Percentiles rank a stretch among this genome's conserved stretches.
Conservation (phyloP, 2,888 invertebrate genomes). For the Oligia latruncula region DNA sequence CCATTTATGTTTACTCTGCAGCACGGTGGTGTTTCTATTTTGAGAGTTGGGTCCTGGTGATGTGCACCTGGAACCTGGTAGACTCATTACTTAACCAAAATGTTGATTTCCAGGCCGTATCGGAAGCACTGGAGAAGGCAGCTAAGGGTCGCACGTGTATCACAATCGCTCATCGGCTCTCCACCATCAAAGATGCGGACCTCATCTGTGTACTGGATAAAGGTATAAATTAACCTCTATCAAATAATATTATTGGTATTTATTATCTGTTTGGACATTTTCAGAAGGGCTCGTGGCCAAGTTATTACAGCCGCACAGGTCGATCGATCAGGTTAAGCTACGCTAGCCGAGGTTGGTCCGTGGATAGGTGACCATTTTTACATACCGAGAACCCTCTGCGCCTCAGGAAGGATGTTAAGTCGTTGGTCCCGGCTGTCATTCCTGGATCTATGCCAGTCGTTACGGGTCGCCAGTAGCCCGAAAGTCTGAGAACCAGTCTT, state of each 20-base stretch:
- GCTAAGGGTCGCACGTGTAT: constrained; percentile 95
- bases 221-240: constrained; percentile 83
- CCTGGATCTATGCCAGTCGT: background rate
- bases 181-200: constrained; percentile 95
- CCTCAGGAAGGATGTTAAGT: background rate
- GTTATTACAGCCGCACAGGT: background rate
- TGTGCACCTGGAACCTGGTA: background rate
- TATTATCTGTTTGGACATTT: background rate
- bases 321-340: background rate
- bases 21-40: background rate
- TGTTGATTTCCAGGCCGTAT: constrained; percentile 90
- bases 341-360: background rate
- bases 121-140: constrained; percentile 95
- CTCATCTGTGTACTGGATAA: constrained; percentile 95
- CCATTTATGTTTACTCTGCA: background rate
- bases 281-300: background rate
- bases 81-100: background rate
- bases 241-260: background rate
- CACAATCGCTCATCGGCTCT: constrained; percentile 96
- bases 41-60: background rate
- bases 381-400: background rate
- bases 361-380: background rate
- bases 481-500: background rate
- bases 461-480: background rate
- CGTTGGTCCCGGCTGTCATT: background rate